Evolutionary conservation across 2,113 vertebrate genomes (phyloP), one percentile per base, ranked within the genome.

Genomic region (Nycticebus coucang): DNA sequence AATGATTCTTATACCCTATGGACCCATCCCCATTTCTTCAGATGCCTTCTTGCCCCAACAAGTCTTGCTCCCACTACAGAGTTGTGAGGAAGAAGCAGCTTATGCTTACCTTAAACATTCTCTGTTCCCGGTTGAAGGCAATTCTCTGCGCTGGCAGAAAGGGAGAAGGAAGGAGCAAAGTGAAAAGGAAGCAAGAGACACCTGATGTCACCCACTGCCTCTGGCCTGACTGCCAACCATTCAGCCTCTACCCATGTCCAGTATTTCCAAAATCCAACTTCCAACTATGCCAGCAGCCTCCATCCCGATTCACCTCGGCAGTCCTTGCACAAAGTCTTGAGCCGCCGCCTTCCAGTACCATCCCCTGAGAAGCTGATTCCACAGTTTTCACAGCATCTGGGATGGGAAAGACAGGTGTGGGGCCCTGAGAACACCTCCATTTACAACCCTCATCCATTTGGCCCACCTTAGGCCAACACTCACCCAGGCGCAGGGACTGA

Each of bases 301-400:
- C 24, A 30, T 62, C 7, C 84, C 37, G 41, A 89, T 94, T 89
- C 75, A 98, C 98, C 98, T 97, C 98, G 96, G 93, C 98, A 98
- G 85, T 98, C 97, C 45, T 97, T 97, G 81, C 98, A 98, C 22
- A 98, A 88, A 59, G 98, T 97, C 77, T 96, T 96, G 66, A 97
- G 97, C 4, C 97, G 94, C 91, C 97, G 97, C 53, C 97, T 98
- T 85, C 85, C 78, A 12, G 96, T 86, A 60, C 95, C 92, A 93
- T 98, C 98, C 60, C 96, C 96, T 57, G 97, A 94, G 89, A 98
- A 97, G 69, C 80, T 96, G 79, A 95, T 90, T 60, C 97, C 96
- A 95, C 98, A 98, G 77, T 98, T 98, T n/a, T 97, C 96, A 92
- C 98, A 98, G 96, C 86, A 97, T n/a, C 98, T 98, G 78, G 8